These are phyloP conservation scores for Pollenia griseotomentosa DNA, from an alignment of 2,888 invertebrate genomes.

Conservation along the genomic window DNA sequence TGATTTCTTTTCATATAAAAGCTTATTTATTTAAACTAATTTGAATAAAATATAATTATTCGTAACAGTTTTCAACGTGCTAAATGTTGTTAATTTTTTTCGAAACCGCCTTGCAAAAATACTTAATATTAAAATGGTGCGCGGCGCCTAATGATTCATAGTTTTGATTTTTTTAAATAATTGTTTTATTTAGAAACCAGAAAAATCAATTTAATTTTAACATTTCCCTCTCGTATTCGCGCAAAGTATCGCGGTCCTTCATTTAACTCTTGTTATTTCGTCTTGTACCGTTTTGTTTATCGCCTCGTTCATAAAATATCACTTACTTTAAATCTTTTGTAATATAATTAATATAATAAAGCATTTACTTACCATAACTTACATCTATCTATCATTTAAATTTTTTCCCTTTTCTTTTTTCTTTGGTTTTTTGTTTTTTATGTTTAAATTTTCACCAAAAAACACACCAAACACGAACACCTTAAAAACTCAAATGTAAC, in stretches of 20 bases:
- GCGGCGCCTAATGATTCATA: no score
- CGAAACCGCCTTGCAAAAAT: no score
- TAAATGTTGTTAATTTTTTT: no score
- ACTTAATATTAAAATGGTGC: no score
- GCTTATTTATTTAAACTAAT: no score
- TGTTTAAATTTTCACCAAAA: slow-evolving; percentile 72
- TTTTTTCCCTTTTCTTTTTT: slow-evolving; percentile 61
- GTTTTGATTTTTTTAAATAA: no score
- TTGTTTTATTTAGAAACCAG: background rate
- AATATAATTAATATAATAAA: slow-evolving; percentile 50
- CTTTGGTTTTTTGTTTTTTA: slow-evolving; percentile 67
- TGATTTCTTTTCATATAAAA: no score
- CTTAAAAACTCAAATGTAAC: background rate
- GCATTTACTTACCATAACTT: slow-evolving; percentile 64
- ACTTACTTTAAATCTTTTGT: slow-evolving; percentile 71
- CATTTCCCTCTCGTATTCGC: slow-evolving; percentile 5
- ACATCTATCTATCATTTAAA: slow-evolving; percentile 71
- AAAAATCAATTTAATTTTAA: slow-evolving; percentile 14
- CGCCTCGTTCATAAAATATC: slow-evolving; percentile 66
- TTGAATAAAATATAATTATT: no score
- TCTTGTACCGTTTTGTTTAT: background rate
- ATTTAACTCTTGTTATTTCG: slow-evolving; percentile 30
- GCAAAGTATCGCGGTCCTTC: slow-evolving; percentile 6
- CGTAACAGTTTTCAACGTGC: no score
- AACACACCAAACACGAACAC: slow-evolving; percentile 9